Conservation (phyloP, 2,113 vertebrate genomes). For the Cyprinus carpio region DNA sequence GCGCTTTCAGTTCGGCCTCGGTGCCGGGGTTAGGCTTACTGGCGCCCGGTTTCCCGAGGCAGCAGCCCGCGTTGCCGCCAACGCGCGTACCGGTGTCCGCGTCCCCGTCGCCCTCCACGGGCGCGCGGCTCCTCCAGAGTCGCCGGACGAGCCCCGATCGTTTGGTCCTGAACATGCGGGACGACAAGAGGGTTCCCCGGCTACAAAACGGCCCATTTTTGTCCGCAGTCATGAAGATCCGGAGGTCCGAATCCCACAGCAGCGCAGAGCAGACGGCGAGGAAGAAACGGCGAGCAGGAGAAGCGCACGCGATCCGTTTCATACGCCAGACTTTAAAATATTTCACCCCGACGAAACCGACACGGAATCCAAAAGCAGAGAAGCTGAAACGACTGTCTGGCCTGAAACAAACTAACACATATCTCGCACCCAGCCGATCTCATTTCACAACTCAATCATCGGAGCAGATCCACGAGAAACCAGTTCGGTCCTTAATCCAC, state of each 20-base stretch:
- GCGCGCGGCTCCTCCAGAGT: slow-evolving; percentile 95
- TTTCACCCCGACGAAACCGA: slow-evolving; percentile 31
- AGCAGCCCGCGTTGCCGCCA: slow-evolving; percentile 77
- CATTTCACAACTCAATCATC: neutral
- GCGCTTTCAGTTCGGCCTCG: slow-evolving; percentile 90
- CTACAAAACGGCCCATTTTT: slow-evolving; percentile 96
- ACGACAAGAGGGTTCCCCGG: slow-evolving; percentile 88
- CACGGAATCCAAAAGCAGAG: slow-evolving; percentile 39
- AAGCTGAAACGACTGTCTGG: neutral
- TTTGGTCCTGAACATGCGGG: slow-evolving; percentile 99
- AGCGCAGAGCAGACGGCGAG: slow-evolving; percentile 73
- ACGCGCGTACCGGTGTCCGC: slow-evolving; percentile 56
- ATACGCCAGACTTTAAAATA: slow-evolving; percentile 87
- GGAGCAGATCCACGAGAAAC: neutral
- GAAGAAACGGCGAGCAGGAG: slow-evolving; percentile 75
- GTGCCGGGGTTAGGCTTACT: slow-evolving; percentile 78
- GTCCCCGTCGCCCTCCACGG: slow-evolving; percentile 90
- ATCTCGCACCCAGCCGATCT: too few relatives aligned
- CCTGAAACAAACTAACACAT: neutral
- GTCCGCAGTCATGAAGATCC: slow-evolving; percentile 98
- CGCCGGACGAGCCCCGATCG: slow-evolving; percentile 95
- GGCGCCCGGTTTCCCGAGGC: slow-evolving; percentile 84
- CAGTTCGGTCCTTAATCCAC: slow-evolving; percentile 14
- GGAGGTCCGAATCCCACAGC: slow-evolving; percentile 87
- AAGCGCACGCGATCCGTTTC: slow-evolving; percentile 82